phyloP scores from a whole-genome alignment of 2,888 invertebrate species.

The Trisateles emortualis region DNA sequence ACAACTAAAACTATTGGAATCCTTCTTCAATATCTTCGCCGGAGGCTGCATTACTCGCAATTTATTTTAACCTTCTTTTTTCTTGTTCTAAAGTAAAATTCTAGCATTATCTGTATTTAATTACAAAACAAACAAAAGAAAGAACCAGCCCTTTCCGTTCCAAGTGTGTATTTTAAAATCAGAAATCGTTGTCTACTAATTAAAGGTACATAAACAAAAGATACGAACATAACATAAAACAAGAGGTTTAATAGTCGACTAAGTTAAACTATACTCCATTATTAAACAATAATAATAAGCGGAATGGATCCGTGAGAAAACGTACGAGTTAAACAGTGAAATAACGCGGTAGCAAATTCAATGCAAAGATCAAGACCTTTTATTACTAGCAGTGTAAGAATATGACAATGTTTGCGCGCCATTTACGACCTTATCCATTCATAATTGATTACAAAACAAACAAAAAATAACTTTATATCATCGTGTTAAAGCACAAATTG shows the following conservation, averaged over 20 bases:
- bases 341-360: slow-evolving; percentile 70
- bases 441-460: slow-evolving; percentile 37
- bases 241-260: slow-evolving; percentile 55
- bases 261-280: slow-evolving; percentile 54
- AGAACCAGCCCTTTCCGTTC: slow-evolving; percentile 11
- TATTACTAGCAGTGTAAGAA: slow-evolving; percentile 66
- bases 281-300: slow-evolving; percentile 65
- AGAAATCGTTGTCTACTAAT: slow-evolving; percentile 27
- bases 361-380: slow-evolving; percentile 84
- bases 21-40: too few species aligned
- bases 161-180: slow-evolving; percentile 19
- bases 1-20: too few species aligned
- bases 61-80: too few species aligned
- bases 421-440: slow-evolving; percentile 59
- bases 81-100: too few species aligned
- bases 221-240: slow-evolving; percentile 43
- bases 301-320: slow-evolving; percentile 71
- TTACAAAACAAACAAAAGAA: slow-evolving; percentile 1
- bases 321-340: slow-evolving; percentile 67
- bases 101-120: neutral
- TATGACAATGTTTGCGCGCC: slow-evolving; percentile 71
- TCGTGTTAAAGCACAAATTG: slow-evolving; percentile 43
- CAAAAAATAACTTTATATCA: slow-evolving; percentile 59
- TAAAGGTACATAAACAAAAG: slow-evolving; percentile 42
- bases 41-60: too few species aligned